phyloP scores from a whole-genome alignment of 2,113 vertebrate species.

The Leuciscus idus region DNA sequence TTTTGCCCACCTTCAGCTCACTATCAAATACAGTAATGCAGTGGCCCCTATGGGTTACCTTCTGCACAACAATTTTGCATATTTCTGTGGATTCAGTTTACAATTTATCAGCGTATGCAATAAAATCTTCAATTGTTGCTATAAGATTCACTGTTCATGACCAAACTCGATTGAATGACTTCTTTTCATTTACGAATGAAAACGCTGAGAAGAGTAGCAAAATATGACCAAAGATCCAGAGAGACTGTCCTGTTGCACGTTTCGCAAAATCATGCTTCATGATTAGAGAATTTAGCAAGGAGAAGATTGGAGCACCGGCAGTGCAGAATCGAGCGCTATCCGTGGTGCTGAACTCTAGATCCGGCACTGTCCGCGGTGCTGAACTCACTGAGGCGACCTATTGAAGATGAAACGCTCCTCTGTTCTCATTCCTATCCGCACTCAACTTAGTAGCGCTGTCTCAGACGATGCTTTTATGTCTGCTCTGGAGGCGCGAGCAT shows the following conservation, averaged over 20 bases:
- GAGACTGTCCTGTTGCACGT: conserved; percentile 24
- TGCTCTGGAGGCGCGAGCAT: conserved; percentile 31
- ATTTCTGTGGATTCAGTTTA: background rate
- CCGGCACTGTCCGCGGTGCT: conserved; percentile 59
- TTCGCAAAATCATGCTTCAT: conserved; percentile 5
- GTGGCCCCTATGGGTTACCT: conserved; percentile 72
- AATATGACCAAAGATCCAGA: background rate
- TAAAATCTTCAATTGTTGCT: background rate
- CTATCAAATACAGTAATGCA: conserved; percentile 65
- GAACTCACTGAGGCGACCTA: conserved; percentile 64
- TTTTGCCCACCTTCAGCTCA: conserved; percentile 29
- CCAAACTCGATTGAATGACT: background rate
- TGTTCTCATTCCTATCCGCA: conserved; percentile 28
- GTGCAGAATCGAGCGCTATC: background rate
- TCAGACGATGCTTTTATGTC: conserved; percentile 30
- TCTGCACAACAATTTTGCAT: conserved; percentile 63
- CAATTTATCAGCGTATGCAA: background rate
- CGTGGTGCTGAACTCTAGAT: conserved; percentile 30
- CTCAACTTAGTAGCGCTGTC: conserved; percentile 33
- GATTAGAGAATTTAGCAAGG: background rate
- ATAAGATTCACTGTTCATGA: background rate
- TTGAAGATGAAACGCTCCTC: conserved; percentile 49
- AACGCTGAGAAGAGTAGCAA: background rate
- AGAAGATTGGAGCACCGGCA: background rate
- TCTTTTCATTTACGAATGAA: background rate